Percentiles rank a stretch among this genome's conserved stretches.
phyloP scores from a whole-genome alignment of 30 jellyfish, hydroid and myxozoan species.

The Aurelia aurita region DNA sequence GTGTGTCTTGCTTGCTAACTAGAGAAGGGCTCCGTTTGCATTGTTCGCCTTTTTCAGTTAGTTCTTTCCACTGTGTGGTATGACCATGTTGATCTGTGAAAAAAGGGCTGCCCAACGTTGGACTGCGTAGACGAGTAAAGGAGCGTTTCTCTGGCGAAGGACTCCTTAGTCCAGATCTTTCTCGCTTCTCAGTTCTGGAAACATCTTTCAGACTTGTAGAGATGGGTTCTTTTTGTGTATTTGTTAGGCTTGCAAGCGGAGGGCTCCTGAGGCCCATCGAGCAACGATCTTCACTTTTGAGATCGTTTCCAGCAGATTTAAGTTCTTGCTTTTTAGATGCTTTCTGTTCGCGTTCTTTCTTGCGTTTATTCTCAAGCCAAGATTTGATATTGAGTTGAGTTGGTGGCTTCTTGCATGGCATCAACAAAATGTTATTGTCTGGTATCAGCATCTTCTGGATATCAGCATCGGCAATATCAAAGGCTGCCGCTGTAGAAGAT shows the following conservation, averaged over 20 bases:
- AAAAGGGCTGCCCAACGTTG: too few relatives aligned
- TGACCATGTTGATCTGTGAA: too few relatives aligned
- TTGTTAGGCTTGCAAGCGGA: neutral
- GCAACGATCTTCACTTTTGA: neutral
- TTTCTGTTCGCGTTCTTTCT: neutral
- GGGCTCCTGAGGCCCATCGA: neutral
- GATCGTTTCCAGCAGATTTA: neutral
- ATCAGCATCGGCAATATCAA: constrained; percentile 24
- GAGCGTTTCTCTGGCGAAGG: too few relatives aligned
- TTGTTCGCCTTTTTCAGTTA: too few relatives aligned
- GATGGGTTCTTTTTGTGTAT: too few relatives aligned
- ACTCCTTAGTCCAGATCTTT: neutral
- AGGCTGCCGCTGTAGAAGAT: constrained; percentile 6
- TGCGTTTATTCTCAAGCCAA: constrained; percentile 47
- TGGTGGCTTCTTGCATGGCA: constrained; percentile 91
- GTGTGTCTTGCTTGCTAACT: too few relatives aligned
- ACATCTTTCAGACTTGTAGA: neutral
- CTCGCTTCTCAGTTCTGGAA: neutral
- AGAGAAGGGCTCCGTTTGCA: too few relatives aligned
- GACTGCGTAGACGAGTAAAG: too few relatives aligned
- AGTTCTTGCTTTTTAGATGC: neutral
- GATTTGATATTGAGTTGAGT: constrained; percentile 7
- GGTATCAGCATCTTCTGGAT: constrained; percentile 26
- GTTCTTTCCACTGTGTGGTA: too few relatives aligned
- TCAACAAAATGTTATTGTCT: constrained; percentile 27